A percentile compares a stretch with the other conserved stretches of the same genome.
Conservation (phyloP, 2,888 invertebrate species). For the Lithophane semibrunnea region DNA sequence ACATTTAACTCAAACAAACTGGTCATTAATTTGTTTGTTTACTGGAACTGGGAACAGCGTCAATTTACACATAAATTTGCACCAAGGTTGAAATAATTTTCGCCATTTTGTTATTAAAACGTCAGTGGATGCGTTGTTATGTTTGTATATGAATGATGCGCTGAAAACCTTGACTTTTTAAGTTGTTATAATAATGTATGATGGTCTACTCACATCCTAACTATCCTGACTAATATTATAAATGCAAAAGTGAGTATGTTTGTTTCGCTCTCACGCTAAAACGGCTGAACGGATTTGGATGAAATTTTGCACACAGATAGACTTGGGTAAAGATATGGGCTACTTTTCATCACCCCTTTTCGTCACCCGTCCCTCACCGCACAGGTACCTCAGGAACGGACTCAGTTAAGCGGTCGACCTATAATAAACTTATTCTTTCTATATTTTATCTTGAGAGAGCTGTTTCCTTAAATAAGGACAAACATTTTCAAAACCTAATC, state of each 20-base stretch:
- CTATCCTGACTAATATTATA: too few relatives aligned
- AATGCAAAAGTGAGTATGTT: too few relatives aligned
- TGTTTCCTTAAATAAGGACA: slow-evolving; percentile 1
- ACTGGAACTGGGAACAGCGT: slow-evolving; percentile 37
- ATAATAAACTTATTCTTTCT: too few relatives aligned
- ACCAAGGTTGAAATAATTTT: slow-evolving; percentile 53
- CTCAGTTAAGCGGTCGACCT: too few relatives aligned
- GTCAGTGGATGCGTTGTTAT: neutral
- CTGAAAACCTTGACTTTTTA: neutral
- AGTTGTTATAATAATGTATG: neutral
- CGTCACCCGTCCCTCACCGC: too few relatives aligned
- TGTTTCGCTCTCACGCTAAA: too few relatives aligned
- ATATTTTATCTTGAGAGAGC: too few relatives aligned
- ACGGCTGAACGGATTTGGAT: too few relatives aligned
- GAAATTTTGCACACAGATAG: too few relatives aligned
- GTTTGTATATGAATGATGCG: neutral
- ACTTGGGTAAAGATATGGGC: too few relatives aligned
- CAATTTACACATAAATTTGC: slow-evolving; percentile 51
- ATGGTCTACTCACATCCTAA: neutral
- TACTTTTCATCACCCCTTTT: too few relatives aligned
- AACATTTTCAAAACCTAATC: slow-evolving; percentile 17
- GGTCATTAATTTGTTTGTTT: slow-evolving; percentile 60
- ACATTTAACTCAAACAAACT: slow-evolving; percentile 51
- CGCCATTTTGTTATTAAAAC: slow-evolving; percentile 35
- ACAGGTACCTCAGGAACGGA: too few relatives aligned